phyloP scores from a whole-genome alignment of 1,140 invertebrate species.

The Aporrectodea caliginosa region DNA sequence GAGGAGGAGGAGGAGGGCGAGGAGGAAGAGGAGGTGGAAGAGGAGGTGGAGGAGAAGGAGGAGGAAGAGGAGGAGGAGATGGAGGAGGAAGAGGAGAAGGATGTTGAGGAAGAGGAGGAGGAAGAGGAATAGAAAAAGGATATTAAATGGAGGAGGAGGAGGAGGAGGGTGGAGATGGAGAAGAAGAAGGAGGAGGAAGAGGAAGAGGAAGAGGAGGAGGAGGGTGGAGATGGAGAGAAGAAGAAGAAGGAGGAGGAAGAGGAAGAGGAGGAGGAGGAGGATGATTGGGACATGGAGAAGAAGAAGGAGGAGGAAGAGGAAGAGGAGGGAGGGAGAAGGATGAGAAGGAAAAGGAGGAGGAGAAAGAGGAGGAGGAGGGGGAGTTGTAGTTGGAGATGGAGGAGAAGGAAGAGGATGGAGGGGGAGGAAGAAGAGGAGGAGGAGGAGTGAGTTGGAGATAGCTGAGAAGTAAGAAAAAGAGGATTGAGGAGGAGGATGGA shows the following conservation, averaged over 20 bases:
- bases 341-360: background rate
- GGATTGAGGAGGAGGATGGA: too few relatives aligned
- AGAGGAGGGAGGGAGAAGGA: background rate
- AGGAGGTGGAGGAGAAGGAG: background rate
- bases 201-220: background rate
- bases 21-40: background rate
- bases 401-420: background rate
- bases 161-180: background rate
- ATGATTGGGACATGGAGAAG: background rate
- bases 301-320: background rate
- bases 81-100: background rate
- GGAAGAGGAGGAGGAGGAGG: background rate
- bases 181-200: background rate
- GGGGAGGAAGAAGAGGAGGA: background rate
- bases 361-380: background rate
- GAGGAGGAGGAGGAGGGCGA: background rate
- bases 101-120: background rate
- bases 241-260: background rate
- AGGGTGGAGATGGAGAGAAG: background rate
- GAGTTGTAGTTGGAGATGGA: background rate
- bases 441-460: background rate
- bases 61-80: background rate
- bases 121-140: background rate
- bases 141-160: background rate
- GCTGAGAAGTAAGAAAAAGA: too few relatives aligned